Evolutionary conservation across 2,888 invertebrate species (phyloP).

Genomic region (Xanthostigma xanthostigma): DNA sequence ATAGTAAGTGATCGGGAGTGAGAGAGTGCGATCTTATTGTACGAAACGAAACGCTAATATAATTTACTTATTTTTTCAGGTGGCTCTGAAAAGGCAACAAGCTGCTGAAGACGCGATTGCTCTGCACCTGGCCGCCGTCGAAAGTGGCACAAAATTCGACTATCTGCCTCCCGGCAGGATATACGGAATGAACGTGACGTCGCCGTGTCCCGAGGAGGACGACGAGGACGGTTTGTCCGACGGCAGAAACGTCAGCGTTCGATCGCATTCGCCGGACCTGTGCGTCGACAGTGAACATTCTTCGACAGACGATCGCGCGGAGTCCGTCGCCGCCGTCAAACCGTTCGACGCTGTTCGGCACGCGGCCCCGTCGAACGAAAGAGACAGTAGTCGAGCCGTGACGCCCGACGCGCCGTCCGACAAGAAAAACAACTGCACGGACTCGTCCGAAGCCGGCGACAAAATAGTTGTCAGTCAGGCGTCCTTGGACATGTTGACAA

Average conservation of each 20-base stretch:
- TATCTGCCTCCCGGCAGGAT: constrained; percentile 80
- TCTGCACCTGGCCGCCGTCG: constrained; percentile 73
- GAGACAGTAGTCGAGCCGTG: constrained; percentile 2
- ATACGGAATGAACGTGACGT: constrained; percentile 74
- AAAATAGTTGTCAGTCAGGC: constrained; percentile 45
- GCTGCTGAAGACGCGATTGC: constrained; percentile 96
- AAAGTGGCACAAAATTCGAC: constrained; percentile 55
- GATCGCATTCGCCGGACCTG: not conserved
- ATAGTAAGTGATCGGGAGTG: constrained; percentile 3
- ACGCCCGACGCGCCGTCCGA: constrained; percentile 11
- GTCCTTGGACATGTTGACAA: constrained; percentile 69
- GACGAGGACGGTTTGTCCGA: not conserved
- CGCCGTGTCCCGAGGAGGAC: constrained; percentile 38
- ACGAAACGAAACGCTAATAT: not conserved
- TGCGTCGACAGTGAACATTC: not conserved
- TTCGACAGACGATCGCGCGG: not conserved
- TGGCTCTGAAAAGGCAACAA: constrained; percentile 89
- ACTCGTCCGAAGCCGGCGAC: constrained; percentile 13
- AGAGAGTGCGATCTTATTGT: constrained; percentile 8
- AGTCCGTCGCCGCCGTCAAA: constrained; percentile 10
- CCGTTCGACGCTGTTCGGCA: constrained; percentile 2
- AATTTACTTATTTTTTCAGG: constrained; percentile 34
- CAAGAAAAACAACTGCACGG: constrained; percentile 10
- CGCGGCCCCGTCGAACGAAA: constrained; percentile 6
- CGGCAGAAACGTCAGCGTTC: no score